Base-by-base conservation (phyloP, 2,888 invertebrate genomes). In the Anticlea derivata region DNA sequence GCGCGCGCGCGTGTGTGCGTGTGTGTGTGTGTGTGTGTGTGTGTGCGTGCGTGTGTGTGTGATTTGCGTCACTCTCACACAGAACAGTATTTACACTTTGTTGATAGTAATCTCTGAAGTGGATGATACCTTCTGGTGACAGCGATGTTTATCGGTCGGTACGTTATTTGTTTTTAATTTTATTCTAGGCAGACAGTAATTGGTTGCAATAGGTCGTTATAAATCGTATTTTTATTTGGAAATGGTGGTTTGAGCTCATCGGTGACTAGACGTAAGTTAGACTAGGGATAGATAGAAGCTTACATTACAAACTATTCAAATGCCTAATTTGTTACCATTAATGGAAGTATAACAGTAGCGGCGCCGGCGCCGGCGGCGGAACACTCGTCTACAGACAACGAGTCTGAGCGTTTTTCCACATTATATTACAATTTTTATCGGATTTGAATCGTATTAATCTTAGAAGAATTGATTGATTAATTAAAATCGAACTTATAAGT, bases 101-200 rank as follows among this genome's bases (percentile, higher is more conserved):
- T 3, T 17, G 17, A 3, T 3, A 17, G 17, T 17, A 17, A 17
- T 17, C 7, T 26, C 7, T 26, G 2, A 0, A 26, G 5, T 11
- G 5, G 11, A n/a, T 3, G 12, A 39, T n/a, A 8, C 10, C n/a
- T 6, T 22, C 8, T 30, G 13, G 45, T 6, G 44, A 6, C 13
- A 20, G 37, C 10, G 24, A 34, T 7, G 44, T 22, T 6, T 10
- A 8, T 31, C 27, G 30, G 37, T 31, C 27, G 30, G 37, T 24
- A 13, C 34, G 34, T 50, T 56, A 51, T 58, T 70, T 78, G 78
- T 76, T 73, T 77, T 77, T 75, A 75, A 84, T 85, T 63, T 85
- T 85, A 85, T 84, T 85, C 50, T 77, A 78, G 73, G 64, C 72
- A 75, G 73, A 80, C 79, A 76, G 74, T 73, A 75, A 65, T 70